Evolutionary conservation across 2,888 invertebrate genomes (phyloP).

Genomic region (Epiblema foenella): DNA sequence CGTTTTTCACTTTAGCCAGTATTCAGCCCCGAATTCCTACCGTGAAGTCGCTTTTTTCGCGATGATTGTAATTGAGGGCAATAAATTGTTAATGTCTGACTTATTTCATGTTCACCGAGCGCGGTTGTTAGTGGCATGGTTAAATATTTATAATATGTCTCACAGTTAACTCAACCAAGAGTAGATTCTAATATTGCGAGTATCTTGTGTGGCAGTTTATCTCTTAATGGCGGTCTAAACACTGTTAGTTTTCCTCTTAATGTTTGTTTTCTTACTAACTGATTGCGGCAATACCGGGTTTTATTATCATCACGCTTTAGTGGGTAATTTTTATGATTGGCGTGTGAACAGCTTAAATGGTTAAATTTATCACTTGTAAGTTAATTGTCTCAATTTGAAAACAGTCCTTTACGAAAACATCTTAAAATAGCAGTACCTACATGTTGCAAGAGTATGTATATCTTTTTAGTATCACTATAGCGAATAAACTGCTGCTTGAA

Average conservation of each 20-base stretch:
- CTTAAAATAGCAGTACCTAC: conserved; percentile 26
- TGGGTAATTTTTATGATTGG: conserved; percentile 72
- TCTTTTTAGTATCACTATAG: conserved; percentile 32
- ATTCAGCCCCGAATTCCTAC: conserved; percentile 75
- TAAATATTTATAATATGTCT: conserved; percentile 74
- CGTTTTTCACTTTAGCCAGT: conserved; percentile 74
- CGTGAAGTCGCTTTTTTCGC: conserved; percentile 72
- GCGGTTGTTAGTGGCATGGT: conserved; percentile 68
- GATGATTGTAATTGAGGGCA: conserved; percentile 80
- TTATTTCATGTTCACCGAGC: conserved; percentile 66
- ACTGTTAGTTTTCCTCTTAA: conserved; percentile 57
- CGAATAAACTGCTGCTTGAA: conserved; percentile 33
- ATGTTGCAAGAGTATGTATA: conserved; percentile 12
- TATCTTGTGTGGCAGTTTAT: conserved; percentile 73
- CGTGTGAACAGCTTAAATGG: conserved; percentile 70
- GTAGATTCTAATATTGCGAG: conserved; percentile 65
- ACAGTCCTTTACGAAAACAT: conserved; percentile 26
- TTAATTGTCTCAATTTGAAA: conserved; percentile 39
- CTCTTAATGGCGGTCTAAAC: conserved; percentile 67
- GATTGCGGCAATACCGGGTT: conserved; percentile 54
- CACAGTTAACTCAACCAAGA: conserved; percentile 66
- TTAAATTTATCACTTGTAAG: conserved; percentile 54
- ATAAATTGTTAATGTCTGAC: conserved; percentile 78
- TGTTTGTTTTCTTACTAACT: conserved; percentile 63
- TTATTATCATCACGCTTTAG: conserved; percentile 63